phyloP scores from a whole-genome alignment of 1,140 invertebrate species.

The Antheraea mylitta region DNA sequence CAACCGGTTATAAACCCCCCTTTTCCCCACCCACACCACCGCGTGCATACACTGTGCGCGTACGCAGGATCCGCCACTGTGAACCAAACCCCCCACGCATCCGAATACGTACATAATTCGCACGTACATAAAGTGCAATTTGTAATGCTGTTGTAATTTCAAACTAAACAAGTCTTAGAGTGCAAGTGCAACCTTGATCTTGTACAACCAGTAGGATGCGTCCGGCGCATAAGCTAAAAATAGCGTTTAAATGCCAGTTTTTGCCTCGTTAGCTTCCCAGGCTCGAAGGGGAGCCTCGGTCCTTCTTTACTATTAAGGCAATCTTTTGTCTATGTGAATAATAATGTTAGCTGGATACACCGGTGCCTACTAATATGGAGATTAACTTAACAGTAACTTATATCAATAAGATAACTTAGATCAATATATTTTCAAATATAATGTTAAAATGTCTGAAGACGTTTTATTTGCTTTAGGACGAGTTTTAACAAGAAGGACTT shows the following conservation, averaged over 20 bases:
- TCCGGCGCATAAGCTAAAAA: slow-evolving; percentile 59
- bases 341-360: slow-evolving; percentile 24
- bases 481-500: too few species aligned
- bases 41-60: neutral
- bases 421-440: too few species aligned
- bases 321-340: neutral
- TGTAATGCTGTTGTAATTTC: neutral
- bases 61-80: slow-evolving; percentile 13
- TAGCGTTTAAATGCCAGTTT: slow-evolving; percentile 61
- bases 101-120: slow-evolving; percentile 40
- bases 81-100: neutral
- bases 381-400: neutral
- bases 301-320: neutral
- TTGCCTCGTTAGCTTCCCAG: slow-evolving; percentile 53
- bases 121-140: neutral
- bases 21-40: too few species aligned
- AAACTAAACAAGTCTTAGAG: slow-evolving; percentile 27
- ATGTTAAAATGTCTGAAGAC: too few species aligned
- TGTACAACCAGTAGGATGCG: slow-evolving; percentile 71
- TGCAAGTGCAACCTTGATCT: slow-evolving; percentile 64
- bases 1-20: too few species aligned
- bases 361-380: slow-evolving; percentile 17
- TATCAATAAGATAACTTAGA: neutral
- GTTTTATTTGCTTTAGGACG: too few species aligned
- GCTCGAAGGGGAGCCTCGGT: slow-evolving; percentile 40